Percentiles rank a stretch among this genome's conserved stretches.
Evolutionary conservation across 1,140 invertebrate species (phyloP).

Genomic region (Drosophila lacertosa): DNA sequence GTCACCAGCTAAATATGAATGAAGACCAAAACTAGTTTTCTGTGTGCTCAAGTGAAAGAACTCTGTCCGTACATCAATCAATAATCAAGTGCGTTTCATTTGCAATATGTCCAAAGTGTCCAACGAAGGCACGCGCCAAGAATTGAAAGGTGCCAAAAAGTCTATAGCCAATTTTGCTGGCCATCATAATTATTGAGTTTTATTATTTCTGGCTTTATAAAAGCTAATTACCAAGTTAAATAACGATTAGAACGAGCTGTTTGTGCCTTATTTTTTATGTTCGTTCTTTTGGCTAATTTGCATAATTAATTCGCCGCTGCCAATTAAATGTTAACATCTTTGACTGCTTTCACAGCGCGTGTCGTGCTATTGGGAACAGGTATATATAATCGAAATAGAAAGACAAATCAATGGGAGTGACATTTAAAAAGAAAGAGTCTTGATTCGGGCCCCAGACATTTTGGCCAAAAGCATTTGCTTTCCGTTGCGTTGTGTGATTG

Average conservation of each 20-base stretch:
- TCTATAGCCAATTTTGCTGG: constrained; percentile 56
- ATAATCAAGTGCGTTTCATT: constrained; percentile 3
- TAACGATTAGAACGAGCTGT: constrained; percentile 69
- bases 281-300: constrained; percentile 56
- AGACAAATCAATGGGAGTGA: constrained; percentile 2
- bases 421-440: constrained; percentile 9
- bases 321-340: constrained; percentile 62
- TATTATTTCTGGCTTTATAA: constrained; percentile 56
- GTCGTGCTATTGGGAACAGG: constrained; percentile 15
- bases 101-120: constrained; percentile 48
- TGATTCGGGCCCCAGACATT: constrained; percentile 8
- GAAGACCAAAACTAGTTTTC: constrained; percentile 26
- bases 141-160: constrained; percentile 59
- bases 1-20: constrained; percentile 39
- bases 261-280: constrained; percentile 33
- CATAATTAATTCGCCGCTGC: constrained; percentile 68
- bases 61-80: not conserved
- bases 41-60: not conserved
- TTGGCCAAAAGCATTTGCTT: no score
- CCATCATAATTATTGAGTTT: constrained; percentile 48
- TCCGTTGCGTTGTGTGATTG: constrained; percentile 52
- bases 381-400: not conserved
- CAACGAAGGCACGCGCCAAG: constrained; percentile 58
- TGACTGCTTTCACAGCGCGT: constrained; percentile 67
- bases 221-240: constrained; percentile 79